A percentile compares a stretch with the other conserved stretches of the same genome.
These are phyloP conservation scores for Marmota flaviventris DNA, from an alignment of 2,113 vertebrate genomes.

Conservation along the genomic window DNA sequence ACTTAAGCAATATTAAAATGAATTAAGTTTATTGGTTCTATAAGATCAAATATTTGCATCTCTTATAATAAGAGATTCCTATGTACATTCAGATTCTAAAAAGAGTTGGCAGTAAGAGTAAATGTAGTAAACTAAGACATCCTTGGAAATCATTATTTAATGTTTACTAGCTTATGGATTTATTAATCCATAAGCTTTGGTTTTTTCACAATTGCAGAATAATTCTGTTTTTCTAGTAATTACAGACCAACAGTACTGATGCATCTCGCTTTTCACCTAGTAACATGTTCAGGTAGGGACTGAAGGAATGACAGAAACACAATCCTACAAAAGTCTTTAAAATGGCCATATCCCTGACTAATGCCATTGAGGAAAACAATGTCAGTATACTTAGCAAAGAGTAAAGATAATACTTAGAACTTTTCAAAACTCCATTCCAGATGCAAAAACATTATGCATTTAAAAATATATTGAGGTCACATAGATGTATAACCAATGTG, in stretches of 20 bases:
- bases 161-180: not conserved
- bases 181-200: not conserved
- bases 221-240: slow-evolving; percentile 19
- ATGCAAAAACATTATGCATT: not conserved
- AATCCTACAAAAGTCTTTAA: slow-evolving; percentile 46
- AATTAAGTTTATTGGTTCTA: not conserved
- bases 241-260: not conserved
- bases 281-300: not conserved
- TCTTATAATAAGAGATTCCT: not conserved
- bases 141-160: slow-evolving; percentile 30
- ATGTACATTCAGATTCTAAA: slow-evolving; percentile 25
- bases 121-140: not conserved
- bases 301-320: not conserved
- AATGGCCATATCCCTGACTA: not conserved
- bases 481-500: no score
- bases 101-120: not conserved
- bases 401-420: slow-evolving; percentile 7
- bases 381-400: not conserved
- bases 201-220: not conserved
- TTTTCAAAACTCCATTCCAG: not conserved
- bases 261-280: not conserved
- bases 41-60: not conserved
- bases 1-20: slow-evolving; percentile 48
- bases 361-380: not conserved
- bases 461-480: not conserved